These are phyloP conservation scores for Gymnothorax reevesii DNA, from an alignment of 2,797 vertebrate species.

Conservation along the genomic window DNA sequence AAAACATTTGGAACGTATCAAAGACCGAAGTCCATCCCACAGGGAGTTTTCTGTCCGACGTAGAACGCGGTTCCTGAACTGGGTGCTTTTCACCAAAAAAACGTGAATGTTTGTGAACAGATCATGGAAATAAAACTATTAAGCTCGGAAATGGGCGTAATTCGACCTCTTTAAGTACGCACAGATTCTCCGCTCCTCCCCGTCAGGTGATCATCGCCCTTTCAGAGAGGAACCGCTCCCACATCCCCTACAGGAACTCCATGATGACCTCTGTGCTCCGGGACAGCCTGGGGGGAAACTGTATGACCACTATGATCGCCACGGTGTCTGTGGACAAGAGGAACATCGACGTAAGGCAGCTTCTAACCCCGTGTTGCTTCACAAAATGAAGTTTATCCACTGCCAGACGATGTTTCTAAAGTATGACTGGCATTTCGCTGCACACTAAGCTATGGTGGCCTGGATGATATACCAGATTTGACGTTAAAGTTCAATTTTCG, in stretches of 20 bases:
- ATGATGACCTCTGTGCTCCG: slow-evolving; percentile 96
- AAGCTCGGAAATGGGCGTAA: too few species aligned
- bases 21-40: too few species aligned
- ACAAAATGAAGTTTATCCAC: not conserved
- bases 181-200: not conserved
- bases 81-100: too few species aligned
- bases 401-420: not conserved
- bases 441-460: not conserved
- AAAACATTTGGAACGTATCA: too few species aligned
- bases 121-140: too few species aligned
- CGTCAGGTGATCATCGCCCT: slow-evolving; percentile 92
- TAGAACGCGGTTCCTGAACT: too few species aligned
- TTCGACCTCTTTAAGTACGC: not conserved
- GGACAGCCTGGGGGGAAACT: slow-evolving; percentile 96
- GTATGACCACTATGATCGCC: slow-evolving; percentile 96
- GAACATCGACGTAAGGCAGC: slow-evolving; percentile 82
- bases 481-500: too few species aligned
- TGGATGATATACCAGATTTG: not conserved
- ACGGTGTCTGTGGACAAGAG: slow-evolving; percentile 85
- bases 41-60: too few species aligned
- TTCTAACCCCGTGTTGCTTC: too few species aligned
- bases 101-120: too few species aligned
- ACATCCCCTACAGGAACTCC: slow-evolving; percentile 96
- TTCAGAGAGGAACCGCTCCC: slow-evolving; percentile 88
- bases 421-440: not conserved